Evolutionary conservation across 2,797 vertebrate genomes (phyloP).

Genomic region (Coregonus suidteri): DNA sequence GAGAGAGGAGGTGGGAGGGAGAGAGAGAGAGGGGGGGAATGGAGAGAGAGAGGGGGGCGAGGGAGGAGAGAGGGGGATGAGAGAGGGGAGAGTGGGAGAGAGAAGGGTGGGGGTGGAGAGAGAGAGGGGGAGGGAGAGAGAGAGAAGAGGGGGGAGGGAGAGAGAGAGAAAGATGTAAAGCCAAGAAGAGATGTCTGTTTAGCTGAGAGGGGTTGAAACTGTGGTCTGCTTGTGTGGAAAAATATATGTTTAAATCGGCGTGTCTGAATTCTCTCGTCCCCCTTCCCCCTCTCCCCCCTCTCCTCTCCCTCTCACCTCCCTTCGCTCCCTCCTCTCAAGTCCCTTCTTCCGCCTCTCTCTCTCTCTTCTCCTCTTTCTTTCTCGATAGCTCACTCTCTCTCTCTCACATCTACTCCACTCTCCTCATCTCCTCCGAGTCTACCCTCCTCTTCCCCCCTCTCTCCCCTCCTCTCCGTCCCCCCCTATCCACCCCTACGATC

Average conservation of each 20-base stretch:
- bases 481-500: too few relatives aligned
- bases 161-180: neutral
- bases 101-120: neutral
- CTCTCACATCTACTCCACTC: too few relatives aligned
- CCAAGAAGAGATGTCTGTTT: slow-evolving; percentile 6
- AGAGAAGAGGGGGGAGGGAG: neutral
- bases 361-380: too few relatives aligned
- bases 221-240: slow-evolving; percentile 28
- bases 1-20: neutral
- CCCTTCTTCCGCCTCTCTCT: too few relatives aligned
- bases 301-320: too few relatives aligned
- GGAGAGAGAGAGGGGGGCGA: neutral
- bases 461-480: too few relatives aligned
- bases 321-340: too few relatives aligned
- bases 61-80: neutral
- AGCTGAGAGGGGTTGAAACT: slow-evolving; percentile 21
- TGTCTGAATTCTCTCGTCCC: too few relatives aligned
- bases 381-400: too few relatives aligned
- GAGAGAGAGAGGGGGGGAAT: neutral
- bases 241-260: slow-evolving; percentile 22
- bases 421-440: too few relatives aligned
- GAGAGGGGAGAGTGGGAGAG: neutral
- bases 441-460: too few relatives aligned
- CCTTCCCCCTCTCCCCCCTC: too few relatives aligned
- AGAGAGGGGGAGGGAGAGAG: neutral